These are phyloP conservation scores for Monochamus alternatus DNA, from an alignment of 2,888 invertebrate species.

Conservation along the genomic window DNA sequence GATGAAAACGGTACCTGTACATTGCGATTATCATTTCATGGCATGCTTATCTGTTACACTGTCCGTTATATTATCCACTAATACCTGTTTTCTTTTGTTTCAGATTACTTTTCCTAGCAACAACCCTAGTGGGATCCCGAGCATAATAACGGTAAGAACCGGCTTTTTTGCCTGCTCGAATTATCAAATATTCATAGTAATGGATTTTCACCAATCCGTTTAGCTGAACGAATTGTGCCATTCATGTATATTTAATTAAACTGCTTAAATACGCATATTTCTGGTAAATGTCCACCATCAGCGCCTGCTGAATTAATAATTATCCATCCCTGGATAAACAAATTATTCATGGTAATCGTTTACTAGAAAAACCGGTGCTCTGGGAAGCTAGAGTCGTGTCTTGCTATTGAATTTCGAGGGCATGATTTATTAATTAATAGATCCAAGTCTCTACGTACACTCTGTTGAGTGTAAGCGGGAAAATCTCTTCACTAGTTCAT, in stretches of 20 bases:
- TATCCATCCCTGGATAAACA: slow-evolving; percentile 17
- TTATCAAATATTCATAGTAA: slow-evolving; percentile 14
- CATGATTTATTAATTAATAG: neutral
- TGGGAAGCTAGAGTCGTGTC: neutral
- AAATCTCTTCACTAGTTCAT: too few relatives aligned
- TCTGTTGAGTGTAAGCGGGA: too few relatives aligned
- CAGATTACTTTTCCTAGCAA: slow-evolving; percentile 30
- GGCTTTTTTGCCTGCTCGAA: neutral
- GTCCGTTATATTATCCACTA: slow-evolving; percentile 17
- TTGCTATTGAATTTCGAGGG: slow-evolving; percentile 13
- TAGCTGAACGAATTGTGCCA: slow-evolving; percentile 6
- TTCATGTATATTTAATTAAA: slow-evolving; percentile 26
- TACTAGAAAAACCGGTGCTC: neutral
- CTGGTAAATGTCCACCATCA: neutral
- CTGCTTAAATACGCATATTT: slow-evolving; percentile 14
- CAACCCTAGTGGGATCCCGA: slow-evolving; percentile 17
- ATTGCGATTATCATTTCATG: slow-evolving; percentile 27
- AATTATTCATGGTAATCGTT: slow-evolving; percentile 34
- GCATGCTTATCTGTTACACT: slow-evolving; percentile 18
- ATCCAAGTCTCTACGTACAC: too few relatives aligned
- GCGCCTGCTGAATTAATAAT: slow-evolving; percentile 20
- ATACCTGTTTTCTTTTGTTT: slow-evolving; percentile 13
- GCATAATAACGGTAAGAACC: slow-evolving; percentile 17
- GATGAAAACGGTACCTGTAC: too few relatives aligned
- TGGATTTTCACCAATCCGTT: slow-evolving; percentile 6